A percentile compares a stretch with the other conserved stretches of the same genome.
These are phyloP conservation scores for Tipula helvola DNA, from an alignment of 2,888 invertebrate species.

Conservation along the genomic window DNA sequence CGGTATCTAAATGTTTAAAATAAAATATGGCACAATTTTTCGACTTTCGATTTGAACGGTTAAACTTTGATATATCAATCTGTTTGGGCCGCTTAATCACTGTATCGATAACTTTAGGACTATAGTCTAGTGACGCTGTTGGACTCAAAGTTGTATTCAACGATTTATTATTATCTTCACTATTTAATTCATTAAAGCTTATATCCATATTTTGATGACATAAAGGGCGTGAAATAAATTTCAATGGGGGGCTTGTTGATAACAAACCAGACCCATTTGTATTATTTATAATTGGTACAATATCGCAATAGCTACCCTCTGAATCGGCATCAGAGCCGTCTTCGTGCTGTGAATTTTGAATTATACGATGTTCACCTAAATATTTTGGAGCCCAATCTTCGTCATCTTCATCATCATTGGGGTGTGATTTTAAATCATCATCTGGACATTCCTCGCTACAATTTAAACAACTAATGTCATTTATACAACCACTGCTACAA, in stretches of 20 bases:
- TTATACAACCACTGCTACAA: neutral
- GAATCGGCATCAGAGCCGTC: conserved; percentile 48
- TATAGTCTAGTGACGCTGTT: neutral
- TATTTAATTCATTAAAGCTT: conserved; percentile 7
- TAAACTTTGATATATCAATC: conserved; percentile 47
- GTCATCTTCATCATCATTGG: conserved; percentile 5
- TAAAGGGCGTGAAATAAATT: neutral
- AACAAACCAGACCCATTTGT: neutral
- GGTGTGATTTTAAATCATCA: conserved; percentile 12
- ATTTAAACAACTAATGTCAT: neutral
- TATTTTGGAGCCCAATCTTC: conserved; percentile 11
- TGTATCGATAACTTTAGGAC: conserved; percentile 5
- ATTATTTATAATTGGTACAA: conserved; percentile 21
- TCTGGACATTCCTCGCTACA: neutral
- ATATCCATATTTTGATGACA: conserved; percentile 7
- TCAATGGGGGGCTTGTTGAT: neutral
- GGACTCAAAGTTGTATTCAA: neutral
- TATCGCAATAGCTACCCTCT: conserved; percentile 40
- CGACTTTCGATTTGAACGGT: conserved; percentile 62
- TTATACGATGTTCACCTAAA: conserved; percentile 6
- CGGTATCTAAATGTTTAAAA: conserved; percentile 76
- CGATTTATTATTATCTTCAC: neutral
- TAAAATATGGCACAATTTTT: conserved; percentile 76
- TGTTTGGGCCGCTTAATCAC: conserved; percentile 38
- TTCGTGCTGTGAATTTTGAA: conserved; percentile 1